Evolutionary conservation across 30 jellyfish, hydroid and myxozoan species (phyloP).

Genomic region (Clytia hemisphaerica): DNA sequence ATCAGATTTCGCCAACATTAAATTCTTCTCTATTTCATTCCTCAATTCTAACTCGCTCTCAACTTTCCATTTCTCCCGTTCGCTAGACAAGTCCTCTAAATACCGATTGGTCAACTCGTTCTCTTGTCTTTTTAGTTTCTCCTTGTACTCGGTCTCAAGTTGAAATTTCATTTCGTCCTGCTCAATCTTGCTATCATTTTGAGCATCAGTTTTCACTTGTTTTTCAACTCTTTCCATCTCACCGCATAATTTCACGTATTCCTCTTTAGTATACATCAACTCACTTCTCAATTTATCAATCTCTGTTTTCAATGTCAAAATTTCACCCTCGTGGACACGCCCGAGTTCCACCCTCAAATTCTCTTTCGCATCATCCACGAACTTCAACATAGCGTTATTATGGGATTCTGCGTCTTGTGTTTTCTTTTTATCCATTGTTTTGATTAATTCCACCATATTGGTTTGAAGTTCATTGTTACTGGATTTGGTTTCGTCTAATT

Average conservation of each 20-base stretch:
- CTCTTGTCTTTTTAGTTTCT: conserved; percentile 23
- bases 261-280: conserved; percentile 54
- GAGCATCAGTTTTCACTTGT: conserved; percentile 34
- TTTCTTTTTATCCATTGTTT: conserved; percentile 17
- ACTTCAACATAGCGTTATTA: background rate
- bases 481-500: background rate
- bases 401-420: background rate
- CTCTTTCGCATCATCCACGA: conserved; percentile 29
- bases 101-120: conserved; percentile 15
- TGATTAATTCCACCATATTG: conserved; percentile 34
- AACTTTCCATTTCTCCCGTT: conserved; percentile 27
- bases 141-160: conserved; percentile 29
- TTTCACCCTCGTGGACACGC: background rate
- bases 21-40: conserved; percentile 43
- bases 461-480: conserved; percentile 31
- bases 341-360: conserved; percentile 1
- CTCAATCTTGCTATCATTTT: background rate
- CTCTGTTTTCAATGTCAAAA: background rate
- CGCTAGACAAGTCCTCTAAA: conserved; percentile 28
- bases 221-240: conserved; percentile 50
- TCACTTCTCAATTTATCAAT: conserved; percentile 42
- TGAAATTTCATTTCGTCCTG: conserved; percentile 12
- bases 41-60: conserved; percentile 32
- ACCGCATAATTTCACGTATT: conserved; percentile 51
- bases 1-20: conserved; percentile 61